phyloP scores from a whole-genome alignment of 2,888 invertebrate species.

The Acrobasis suavella region DNA sequence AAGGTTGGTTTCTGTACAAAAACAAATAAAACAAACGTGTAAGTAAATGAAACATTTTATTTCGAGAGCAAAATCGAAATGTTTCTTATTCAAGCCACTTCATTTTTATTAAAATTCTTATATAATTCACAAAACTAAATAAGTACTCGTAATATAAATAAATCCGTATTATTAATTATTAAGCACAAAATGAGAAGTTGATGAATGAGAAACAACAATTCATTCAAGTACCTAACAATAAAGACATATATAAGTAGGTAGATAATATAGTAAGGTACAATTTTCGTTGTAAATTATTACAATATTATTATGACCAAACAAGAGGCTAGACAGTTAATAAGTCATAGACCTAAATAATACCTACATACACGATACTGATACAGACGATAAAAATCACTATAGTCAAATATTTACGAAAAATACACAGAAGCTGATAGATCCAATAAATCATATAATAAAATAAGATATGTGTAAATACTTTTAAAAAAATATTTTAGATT shows the following conservation, averaged over 20 bases:
- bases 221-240: not conserved
- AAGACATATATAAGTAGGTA: not conserved
- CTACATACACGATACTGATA: not conserved
- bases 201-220: not conserved
- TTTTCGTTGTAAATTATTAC: conserved; percentile 7
- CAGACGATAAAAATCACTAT: conserved; percentile 32
- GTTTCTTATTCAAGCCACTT: conserved; percentile 64
- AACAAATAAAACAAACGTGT: conserved; percentile 29
- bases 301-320: conserved; percentile 15
- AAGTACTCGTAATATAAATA: conserved; percentile 27
- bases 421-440: conserved; percentile 38
- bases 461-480: not conserved
- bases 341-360: not conserved
- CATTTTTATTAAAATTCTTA: conserved; percentile 66
- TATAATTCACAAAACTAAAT: conserved; percentile 25
- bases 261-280: not conserved
- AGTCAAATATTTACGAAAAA: conserved; percentile 34
- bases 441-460: conserved; percentile 42
- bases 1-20: not conserved
- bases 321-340: not conserved
- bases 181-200: conserved; percentile 21
- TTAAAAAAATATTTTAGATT: conserved; percentile 10
- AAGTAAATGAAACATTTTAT: conserved; percentile 42
- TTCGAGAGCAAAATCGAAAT: conserved; percentile 67
- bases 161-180: conserved; percentile 13